These are phyloP conservation scores for Arctia plantaginis DNA, from an alignment of 2,888 invertebrate genomes.

Conservation along the genomic window DNA sequence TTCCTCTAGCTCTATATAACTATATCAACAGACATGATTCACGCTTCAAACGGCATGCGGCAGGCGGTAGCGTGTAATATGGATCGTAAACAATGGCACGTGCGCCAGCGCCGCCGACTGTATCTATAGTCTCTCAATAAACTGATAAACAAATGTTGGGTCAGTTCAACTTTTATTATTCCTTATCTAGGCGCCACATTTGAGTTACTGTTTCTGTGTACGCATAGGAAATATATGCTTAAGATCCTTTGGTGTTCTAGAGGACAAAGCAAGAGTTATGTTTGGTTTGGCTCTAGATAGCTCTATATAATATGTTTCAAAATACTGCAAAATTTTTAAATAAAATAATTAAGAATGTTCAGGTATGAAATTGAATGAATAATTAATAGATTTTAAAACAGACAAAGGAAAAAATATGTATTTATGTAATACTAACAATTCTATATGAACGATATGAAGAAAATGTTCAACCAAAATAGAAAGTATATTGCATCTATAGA, in stretches of 20 bases:
- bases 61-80: constrained; percentile 41
- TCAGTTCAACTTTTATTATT: constrained; percentile 32
- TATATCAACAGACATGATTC: constrained; percentile 45
- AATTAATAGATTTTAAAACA: too few relatives aligned
- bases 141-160: constrained; percentile 47
- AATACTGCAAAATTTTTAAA: background rate
- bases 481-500: too few relatives aligned
- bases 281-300: background rate
- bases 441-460: background rate
- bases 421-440: background rate
- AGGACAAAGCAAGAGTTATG: background rate
- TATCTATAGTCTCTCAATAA: constrained; percentile 45
- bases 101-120: constrained; percentile 21
- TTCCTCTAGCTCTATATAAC: constrained; percentile 12
- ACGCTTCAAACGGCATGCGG: constrained; percentile 46
- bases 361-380: too few relatives aligned
- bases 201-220: constrained; percentile 18
- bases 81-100: constrained; percentile 54
- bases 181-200: background rate
- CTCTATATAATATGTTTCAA: background rate
- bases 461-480: background rate
- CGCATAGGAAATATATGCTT: background rate
- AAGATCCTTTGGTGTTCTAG: background rate
- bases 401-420: background rate
- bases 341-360: too few relatives aligned